These are phyloP conservation scores for Crotalus tigris DNA, from an alignment of 2,113 vertebrate genomes.

Conservation along the genomic window DNA sequence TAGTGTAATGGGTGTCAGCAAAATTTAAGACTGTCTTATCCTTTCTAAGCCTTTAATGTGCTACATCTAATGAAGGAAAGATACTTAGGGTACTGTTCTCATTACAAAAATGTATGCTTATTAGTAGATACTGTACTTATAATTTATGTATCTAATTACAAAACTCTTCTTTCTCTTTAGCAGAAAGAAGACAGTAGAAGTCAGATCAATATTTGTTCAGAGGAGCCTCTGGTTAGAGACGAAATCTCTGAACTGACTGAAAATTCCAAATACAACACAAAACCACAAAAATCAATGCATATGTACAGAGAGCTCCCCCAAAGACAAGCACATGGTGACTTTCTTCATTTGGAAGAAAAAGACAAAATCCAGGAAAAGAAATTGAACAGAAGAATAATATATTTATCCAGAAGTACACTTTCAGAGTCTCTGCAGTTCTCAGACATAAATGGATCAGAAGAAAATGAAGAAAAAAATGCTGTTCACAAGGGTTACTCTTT, in stretches of 20 bases:
- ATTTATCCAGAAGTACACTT: background rate
- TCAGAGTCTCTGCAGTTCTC: background rate
- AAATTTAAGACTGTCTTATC: background rate
- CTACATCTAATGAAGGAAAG: background rate
- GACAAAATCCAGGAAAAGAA: background rate
- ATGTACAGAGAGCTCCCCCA: background rate
- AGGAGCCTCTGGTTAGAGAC: background rate
- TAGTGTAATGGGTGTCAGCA: background rate
- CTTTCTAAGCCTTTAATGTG: background rate
- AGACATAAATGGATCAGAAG: background rate
- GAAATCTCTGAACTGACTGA: background rate
- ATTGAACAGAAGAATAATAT: background rate
- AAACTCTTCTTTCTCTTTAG: constrained; percentile 1
- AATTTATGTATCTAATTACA: background rate
- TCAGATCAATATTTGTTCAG: background rate
- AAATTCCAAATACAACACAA: background rate
- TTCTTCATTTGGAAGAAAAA: background rate
- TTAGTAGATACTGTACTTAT: background rate
- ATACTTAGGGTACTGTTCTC: background rate
- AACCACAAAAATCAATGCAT: background rate
- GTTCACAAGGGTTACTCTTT: background rate
- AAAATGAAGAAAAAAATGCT: background rate
- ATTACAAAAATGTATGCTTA: background rate
- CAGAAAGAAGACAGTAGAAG: constrained; percentile 2
- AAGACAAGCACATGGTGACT: background rate